Evolutionary conservation across 2,113 vertebrate genomes (phyloP).

Genomic region (Sminthopsis crassicaudata): DNA sequence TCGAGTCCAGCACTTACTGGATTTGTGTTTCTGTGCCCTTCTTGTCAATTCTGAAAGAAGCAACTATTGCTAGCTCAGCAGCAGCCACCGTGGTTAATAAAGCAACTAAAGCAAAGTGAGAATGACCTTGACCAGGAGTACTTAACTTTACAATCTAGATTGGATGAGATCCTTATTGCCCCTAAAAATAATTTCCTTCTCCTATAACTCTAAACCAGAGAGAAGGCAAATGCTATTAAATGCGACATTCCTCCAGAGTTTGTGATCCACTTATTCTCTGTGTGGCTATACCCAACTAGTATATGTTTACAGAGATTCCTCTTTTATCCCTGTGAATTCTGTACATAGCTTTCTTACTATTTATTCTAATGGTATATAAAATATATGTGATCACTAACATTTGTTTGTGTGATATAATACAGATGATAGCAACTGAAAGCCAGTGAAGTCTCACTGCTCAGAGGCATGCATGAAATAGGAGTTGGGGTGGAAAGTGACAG

Average conservation of each 20-base stretch:
- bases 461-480: neutral
- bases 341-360: neutral
- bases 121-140: neutral
- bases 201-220: neutral
- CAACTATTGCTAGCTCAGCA: neutral
- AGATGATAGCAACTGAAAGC: neutral
- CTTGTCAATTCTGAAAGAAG: neutral
- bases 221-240: neutral
- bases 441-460: neutral
- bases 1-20: neutral
- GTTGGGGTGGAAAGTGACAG: neutral
- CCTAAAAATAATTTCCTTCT: neutral
- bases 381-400: neutral
- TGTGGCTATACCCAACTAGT: no score
- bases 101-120: neutral
- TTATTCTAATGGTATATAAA: neutral
- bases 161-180: neutral
- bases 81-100: neutral
- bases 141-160: neutral
- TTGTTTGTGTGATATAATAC: neutral
- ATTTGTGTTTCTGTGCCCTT: neutral
- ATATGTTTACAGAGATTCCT: neutral
- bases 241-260: neutral
- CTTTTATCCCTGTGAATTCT: neutral
- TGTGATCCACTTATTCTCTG: neutral